These are phyloP conservation scores for Cheilosia variabilis DNA, from an alignment of 2,888 invertebrate species.

Conservation along the genomic window DNA sequence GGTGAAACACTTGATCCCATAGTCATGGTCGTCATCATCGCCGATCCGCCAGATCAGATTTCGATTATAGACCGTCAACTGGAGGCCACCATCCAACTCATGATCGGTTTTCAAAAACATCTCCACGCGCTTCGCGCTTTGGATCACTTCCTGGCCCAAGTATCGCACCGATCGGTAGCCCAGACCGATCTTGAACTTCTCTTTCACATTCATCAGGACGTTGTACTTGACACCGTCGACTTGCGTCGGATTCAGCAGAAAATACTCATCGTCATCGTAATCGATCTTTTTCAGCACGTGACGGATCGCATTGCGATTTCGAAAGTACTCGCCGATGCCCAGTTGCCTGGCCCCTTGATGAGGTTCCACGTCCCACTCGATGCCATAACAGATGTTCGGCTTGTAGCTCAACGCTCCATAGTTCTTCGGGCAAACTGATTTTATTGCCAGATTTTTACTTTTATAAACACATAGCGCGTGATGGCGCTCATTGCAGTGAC, in stretches of 20 bases:
- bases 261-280: conserved; percentile 64
- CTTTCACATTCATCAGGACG: conserved; percentile 77
- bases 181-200: conserved; percentile 65
- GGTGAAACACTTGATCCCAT: conserved; percentile 86
- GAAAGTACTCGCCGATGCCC: conserved; percentile 76
- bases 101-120: conserved; percentile 77
- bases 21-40: conserved; percentile 80
- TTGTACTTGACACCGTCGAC: conserved; percentile 68
- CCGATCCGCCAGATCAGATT: conserved; percentile 84
- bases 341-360: conserved; percentile 72
- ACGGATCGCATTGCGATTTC: conserved; percentile 76
- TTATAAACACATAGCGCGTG: conserved; percentile 79
- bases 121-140: conserved; percentile 69
- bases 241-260: conserved; percentile 70
- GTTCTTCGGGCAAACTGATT: conserved; percentile 78
- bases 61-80: conserved; percentile 85
- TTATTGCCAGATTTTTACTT: conserved; percentile 74
- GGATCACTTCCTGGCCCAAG: conserved; percentile 75
- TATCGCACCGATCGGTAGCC: conserved; percentile 47
- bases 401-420: conserved; percentile 78
- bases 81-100: conserved; percentile 77
- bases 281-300: conserved; percentile 73
- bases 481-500: conserved; percentile 76
- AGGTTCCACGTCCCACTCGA: conserved; percentile 76
- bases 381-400: conserved; percentile 79